Percentiles rank a stretch among this genome's conserved stretches.
These are phyloP conservation scores for Homarus americanus DNA, from an alignment of 1,140 invertebrate species.

Conservation along the genomic window DNA sequence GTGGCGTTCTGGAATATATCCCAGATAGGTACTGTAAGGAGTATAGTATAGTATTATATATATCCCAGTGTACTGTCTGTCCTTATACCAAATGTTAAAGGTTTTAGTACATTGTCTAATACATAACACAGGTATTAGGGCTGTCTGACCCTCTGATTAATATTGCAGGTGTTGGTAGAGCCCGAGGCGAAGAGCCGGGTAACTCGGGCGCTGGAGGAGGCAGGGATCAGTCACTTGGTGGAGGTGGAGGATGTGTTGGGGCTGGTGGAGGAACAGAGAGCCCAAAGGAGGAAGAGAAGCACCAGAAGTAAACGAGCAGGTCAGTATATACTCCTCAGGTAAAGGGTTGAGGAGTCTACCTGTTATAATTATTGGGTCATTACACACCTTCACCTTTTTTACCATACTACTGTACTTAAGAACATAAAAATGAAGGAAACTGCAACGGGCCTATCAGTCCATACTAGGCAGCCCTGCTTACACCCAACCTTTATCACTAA, in stretches of 20 bases:
- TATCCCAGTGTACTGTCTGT: neutral
- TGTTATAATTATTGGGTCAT: too few relatives aligned
- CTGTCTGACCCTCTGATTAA: neutral
- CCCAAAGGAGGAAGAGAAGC: neutral
- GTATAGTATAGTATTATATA: neutral
- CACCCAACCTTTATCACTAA: too few relatives aligned
- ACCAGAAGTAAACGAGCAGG: neutral
- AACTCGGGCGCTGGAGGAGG: neutral
- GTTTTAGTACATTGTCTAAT: neutral
- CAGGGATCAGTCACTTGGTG: conserved; percentile 15
- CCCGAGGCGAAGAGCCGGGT: neutral
- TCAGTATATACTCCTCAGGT: too few relatives aligned
- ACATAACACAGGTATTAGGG: neutral
- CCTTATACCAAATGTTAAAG: too few relatives aligned
- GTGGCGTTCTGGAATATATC: too few relatives aligned
- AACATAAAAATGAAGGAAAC: too few relatives aligned
- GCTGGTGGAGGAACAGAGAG: conserved; percentile 38
- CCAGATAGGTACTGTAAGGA: too few relatives aligned
- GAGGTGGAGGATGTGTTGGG: conserved; percentile 33
- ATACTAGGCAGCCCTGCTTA: too few relatives aligned
- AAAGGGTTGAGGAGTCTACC: too few relatives aligned
- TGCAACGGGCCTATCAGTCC: too few relatives aligned
- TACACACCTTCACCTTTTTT: too few relatives aligned
- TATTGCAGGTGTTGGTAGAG: conserved; percentile 40
- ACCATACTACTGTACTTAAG: too few relatives aligned